These are phyloP conservation scores for Zosterops japonicus DNA, from an alignment of 2,113 vertebrate genomes.

Conservation along the genomic window DNA sequence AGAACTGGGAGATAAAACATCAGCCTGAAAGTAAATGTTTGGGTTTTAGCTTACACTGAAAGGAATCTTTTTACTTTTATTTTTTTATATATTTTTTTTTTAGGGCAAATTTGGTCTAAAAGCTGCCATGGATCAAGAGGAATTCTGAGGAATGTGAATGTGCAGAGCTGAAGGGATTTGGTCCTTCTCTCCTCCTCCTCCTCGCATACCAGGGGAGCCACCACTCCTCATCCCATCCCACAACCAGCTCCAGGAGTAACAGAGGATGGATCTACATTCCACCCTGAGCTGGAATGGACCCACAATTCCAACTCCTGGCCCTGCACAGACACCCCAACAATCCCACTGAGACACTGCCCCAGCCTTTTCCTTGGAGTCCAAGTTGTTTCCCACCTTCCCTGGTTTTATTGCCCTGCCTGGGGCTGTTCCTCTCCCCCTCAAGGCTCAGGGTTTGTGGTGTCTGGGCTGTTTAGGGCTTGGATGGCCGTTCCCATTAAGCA, in stretches of 20 bases:
- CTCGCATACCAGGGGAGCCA: background rate
- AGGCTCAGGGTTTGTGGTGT: background rate
- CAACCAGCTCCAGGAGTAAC: fast-evolving
- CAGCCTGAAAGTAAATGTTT: background rate
- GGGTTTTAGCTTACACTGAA: background rate
- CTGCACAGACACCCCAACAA: background rate
- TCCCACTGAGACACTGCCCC: background rate
- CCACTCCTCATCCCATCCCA: background rate
- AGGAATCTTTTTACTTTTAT: background rate
- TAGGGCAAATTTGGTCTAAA: background rate
- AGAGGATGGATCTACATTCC: background rate
- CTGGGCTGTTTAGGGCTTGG: background rate
- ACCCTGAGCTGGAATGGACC: background rate
- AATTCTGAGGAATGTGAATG: no score
- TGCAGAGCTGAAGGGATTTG: background rate
- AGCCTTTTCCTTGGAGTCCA: background rate
- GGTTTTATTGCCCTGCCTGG: background rate
- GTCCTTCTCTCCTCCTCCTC: background rate
- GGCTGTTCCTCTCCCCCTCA: background rate
- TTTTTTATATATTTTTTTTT: background rate
- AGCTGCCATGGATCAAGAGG: background rate
- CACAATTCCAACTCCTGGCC: background rate
- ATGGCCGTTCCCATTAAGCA: background rate
- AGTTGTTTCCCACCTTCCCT: background rate
- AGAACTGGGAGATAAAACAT: background rate